Evolutionary conservation across 1,140 invertebrate genomes (phyloP), one percentile per base, ranked within the genome.

Genomic region (Aphaenogaster ashmeadi): DNA sequence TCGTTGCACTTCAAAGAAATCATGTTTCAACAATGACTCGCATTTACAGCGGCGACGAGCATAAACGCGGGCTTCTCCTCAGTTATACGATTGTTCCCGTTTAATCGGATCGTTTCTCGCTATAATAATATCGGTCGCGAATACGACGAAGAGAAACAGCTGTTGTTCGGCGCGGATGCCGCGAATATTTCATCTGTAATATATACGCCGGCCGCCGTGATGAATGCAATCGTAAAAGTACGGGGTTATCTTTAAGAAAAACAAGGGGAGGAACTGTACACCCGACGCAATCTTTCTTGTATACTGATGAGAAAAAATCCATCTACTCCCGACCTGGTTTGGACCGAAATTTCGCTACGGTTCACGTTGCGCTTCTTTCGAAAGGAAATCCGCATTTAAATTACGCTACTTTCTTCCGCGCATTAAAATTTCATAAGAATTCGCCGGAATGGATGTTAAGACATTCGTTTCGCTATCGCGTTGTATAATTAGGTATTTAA

Each of bases 401-500:
- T 81, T 80, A 21, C 11, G 27, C 33, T 15, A 33, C 7, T 56
- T 44, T 81, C 36, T 33, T 2, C 18, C 4, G 44, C 33, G 33
- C 9, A 47, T 72, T 44, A 71, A 58, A 81, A 56, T 44, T 72
- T 81, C n/a, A 81, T 72, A 56, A 81, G 21, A 69, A 21, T 69
- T 54, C n/a, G 0, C 41, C 13, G 6, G 27, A 33, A 54, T 38
- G 8, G 7, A 69, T 56, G 66, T 41, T 71, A 56, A 81, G 15
- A 33, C 69, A 54, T 81, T 54, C 38, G 54, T 56, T 54, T 41
- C 47, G 18, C 21, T 27, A 54, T 41, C 18, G 21, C 33, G 7
- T 27, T n/a, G 33, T 18, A 50, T 69, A 79, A 79, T 79, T 79
- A n/a, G 18, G n/a, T 50, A 64, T 64, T 78, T 21, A 47, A 67